Conservation (phyloP, 1,140 invertebrate genomes). For the Zaprionus kolodkinae region DNA sequence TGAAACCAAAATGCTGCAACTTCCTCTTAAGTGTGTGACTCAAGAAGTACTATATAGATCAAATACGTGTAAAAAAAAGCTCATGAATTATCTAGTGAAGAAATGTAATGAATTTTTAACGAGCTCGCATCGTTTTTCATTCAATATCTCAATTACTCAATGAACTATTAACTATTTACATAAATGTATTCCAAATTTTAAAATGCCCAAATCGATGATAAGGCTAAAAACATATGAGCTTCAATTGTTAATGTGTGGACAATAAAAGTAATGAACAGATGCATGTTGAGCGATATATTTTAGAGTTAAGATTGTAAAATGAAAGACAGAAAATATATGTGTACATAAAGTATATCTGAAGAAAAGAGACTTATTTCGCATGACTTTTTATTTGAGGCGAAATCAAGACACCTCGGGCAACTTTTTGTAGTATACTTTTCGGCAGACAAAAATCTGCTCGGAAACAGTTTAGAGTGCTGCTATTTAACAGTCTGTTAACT, state of each 20-base stretch:
- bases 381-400: not conserved
- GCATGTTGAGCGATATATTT: slow-evolving; percentile 63
- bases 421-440: not conserved
- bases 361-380: not conserved
- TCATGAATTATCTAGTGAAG: slow-evolving; percentile 41
- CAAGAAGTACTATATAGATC: slow-evolving; percentile 13
- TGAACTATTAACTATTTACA: slow-evolving; percentile 20
- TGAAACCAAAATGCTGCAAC: slow-evolving; percentile 74
- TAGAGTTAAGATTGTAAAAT: slow-evolving; percentile 61
- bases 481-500: no score
- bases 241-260: slow-evolving; percentile 75
- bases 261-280: slow-evolving; percentile 70
- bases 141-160: slow-evolving; percentile 46
- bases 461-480: not conserved
- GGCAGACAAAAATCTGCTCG: not conserved
- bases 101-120: slow-evolving; percentile 15
- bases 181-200: slow-evolving; percentile 44
- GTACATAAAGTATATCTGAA: slow-evolving; percentile 35
- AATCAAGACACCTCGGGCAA: not conserved
- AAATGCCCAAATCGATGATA: not conserved
- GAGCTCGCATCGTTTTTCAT: slow-evolving; percentile 51
- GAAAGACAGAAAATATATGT: slow-evolving; percentile 69
- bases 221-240: slow-evolving; percentile 48
- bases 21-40: slow-evolving; percentile 43
- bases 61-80: slow-evolving; percentile 36